Evolutionary conservation across 2,888 invertebrate genomes (phyloP), one percentile per base, ranked within the genome.

Genomic region (Hesperia comma): DNA sequence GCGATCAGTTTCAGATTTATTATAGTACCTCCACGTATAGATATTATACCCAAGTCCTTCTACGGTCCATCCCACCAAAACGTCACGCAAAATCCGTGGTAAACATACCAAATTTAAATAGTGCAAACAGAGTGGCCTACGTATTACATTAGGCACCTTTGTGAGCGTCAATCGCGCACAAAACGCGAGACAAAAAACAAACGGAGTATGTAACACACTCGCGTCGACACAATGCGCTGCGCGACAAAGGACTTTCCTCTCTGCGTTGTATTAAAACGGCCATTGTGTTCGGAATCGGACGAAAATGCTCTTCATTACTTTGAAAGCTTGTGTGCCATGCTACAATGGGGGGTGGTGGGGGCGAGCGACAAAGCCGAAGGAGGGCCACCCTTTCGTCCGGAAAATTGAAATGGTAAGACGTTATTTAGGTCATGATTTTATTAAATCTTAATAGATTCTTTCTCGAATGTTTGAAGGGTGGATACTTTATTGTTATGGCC

Each of bases 291-390:
- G 78, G 87, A 93, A 93, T 93, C 92, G 92, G 91, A 92, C 93
- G 92, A 93, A 93, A 93, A 93, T 93, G 91, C 92, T 93, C 93
- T 93, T 93, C 93, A 93, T 93, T 93, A 93, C 90, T 88, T 86
- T 92, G 93, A 93, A 92, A 93, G 93, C 93, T 91, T 88, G 90
- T 89, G 88, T 92, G 90, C 90, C 85, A 85, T 88, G 86, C 88
- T 88, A 92, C 92, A 92, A 92, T 92, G 85, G 87, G 75, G 81
- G 80, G 80, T 77, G 74, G 79, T 80, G 80, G 81, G 79, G 78
- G 68, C 73, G 77, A 75, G 79, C 78, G 79, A 91, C 88, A 89
- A 90, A 90, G 89, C 87, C 87, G 86, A 88, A 86, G 90, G 84
- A 87, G 64, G 64, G 78, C 84, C 89, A 87, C 90, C 90, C 91